These are phyloP conservation scores for Oxycera nigricornis DNA, from an alignment of 2,888 invertebrate species.

Conservation along the genomic window DNA sequence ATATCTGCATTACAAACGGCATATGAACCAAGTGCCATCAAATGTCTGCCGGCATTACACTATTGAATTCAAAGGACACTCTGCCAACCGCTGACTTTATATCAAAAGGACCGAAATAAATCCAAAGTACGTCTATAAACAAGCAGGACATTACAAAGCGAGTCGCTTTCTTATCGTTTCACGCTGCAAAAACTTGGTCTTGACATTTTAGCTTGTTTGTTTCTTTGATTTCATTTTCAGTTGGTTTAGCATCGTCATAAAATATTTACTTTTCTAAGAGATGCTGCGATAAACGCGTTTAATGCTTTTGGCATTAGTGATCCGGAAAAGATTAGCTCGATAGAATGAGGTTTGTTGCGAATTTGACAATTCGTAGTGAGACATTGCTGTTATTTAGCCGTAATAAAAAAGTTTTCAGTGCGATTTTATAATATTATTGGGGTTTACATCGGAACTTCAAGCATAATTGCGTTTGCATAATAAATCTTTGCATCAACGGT, in stretches of 20 bases:
- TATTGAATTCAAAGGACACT: background rate
- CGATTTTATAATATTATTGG: no score
- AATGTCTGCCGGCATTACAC: background rate
- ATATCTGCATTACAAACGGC: background rate
- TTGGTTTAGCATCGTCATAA: conserved; percentile 19
- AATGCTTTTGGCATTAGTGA: conserved; percentile 28
- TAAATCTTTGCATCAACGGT: background rate
- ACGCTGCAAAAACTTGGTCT: background rate
- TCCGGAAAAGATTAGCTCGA: background rate
- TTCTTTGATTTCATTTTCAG: background rate
- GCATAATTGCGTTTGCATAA: no score
- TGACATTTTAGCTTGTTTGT: background rate
- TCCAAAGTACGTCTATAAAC: conserved; percentile 29
- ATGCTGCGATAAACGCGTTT: conserved; percentile 12
- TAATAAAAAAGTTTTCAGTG: background rate
- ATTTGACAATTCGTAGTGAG: background rate
- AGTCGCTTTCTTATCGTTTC: conserved; percentile 24
- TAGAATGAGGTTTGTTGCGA: background rate
- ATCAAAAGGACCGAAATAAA: conserved; percentile 19
- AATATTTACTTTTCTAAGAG: conserved; percentile 28
- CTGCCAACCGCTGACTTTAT: conserved; percentile 8
- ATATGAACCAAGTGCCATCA: background rate
- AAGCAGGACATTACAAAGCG: conserved; percentile 24
- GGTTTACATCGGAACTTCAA: no score
- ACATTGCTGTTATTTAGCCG: background rate